Base-by-base conservation (phyloP, 2,888 invertebrate genomes). In the Callimorpha dominula region DNA sequence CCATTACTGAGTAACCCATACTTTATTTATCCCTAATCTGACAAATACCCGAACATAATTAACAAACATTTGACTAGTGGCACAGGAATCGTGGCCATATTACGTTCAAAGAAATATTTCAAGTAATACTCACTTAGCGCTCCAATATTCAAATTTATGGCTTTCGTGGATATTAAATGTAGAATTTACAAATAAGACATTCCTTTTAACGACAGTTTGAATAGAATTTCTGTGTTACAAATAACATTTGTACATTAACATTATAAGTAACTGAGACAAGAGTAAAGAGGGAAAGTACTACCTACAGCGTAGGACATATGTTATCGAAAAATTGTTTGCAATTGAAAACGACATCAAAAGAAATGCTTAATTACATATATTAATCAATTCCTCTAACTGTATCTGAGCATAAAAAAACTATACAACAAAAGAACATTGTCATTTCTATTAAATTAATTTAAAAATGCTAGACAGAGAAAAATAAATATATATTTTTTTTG, bases 21-120 rank as follows among this genome's bases (percentile, higher is more conserved):
- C 74, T 77, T 72, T 78, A 83, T 79, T 81, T 79, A 75, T 76
- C 65, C 76, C 76, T 82, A 87, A 86, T 82, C 80, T 81, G 87
- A 89, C 88, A 89, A 86, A 89, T 85, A 69, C 80, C 72, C 76
- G 89, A 87, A 87, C 82, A 88, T 87, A 89, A 87, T 87, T 86
- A 89, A 87, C 85, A 80, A 87, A 86, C 83, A 84, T 82, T 79
- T 83, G 82, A 85, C 87, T 85, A 78, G 83, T 70, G 65, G 65
- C 76, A 71, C 80, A 81, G 74, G 80, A 78, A 77, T 68, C 76
- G 71, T 73, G 74, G 76, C 79, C 74, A 76, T 60, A 73, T 77
- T 77, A 80, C 74, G 78, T 78, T 81, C 76, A 76, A 84, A 83
- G 82, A 87, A 88, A 87, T 84, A 86, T 83, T 85, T 84, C 89